A percentile compares a stretch with the other conserved stretches of the same genome.
phyloP scores from a whole-genome alignment of 2,113 vertebrate species.

The Callaeas wilsoni region DNA sequence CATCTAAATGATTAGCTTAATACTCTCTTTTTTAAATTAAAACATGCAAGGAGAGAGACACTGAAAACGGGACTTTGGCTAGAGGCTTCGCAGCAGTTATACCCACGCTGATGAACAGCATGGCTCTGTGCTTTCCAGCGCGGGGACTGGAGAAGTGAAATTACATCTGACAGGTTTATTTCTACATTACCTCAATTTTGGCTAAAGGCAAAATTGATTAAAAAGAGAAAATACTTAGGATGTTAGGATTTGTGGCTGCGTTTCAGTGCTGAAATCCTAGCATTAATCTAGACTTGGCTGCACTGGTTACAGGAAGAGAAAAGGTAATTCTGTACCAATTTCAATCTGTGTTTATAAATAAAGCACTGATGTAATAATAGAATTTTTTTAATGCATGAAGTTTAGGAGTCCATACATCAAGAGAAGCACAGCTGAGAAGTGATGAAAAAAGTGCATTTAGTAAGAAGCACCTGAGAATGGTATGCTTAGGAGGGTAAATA shows the following conservation, averaged over 20 bases:
- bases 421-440: background rate
- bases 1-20: background rate
- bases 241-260: background rate
- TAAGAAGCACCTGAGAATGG: background rate
- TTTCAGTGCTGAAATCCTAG: background rate
- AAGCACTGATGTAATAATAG: background rate
- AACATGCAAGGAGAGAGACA: background rate
- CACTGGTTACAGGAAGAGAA: background rate
- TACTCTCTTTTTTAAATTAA: background rate
- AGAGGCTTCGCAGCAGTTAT: background rate
- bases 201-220: slow-evolving; percentile 2
- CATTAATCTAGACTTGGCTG: background rate
- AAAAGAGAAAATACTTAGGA: background rate
- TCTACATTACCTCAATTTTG: background rate
- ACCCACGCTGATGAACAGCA: background rate
- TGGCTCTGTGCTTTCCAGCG: background rate
- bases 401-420: background rate
- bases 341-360: background rate
- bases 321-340: background rate
- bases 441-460: background rate
- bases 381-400: background rate
- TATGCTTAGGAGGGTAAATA: background rate
- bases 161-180: background rate
- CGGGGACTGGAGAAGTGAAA: background rate
- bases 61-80: background rate